A percentile compares a stretch with the other conserved stretches of the same genome.
phyloP scores from a whole-genome alignment of 2,888 invertebrate genomes.

The Cheilosia soror region DNA sequence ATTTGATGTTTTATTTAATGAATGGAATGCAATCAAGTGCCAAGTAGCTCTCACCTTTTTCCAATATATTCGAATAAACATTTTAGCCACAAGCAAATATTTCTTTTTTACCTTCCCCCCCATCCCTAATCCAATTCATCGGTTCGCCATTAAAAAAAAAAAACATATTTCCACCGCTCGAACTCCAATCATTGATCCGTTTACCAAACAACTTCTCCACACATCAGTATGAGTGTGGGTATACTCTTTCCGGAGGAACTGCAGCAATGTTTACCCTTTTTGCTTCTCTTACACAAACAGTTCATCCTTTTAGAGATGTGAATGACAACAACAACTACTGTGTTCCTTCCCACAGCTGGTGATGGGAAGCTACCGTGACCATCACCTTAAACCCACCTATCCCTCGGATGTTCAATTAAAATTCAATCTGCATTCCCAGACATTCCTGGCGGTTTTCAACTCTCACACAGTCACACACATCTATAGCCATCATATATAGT shows the following conservation, averaged over 20 bases:
- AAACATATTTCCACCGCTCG: slow-evolving; percentile 7
- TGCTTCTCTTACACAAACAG: slow-evolving; percentile 21
- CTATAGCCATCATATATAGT: slow-evolving; percentile 18
- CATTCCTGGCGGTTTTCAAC: slow-evolving; percentile 57
- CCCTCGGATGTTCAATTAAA: slow-evolving; percentile 72
- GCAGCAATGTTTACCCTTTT: slow-evolving; percentile 2
- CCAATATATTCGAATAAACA: neutral
- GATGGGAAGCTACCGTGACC: neutral
- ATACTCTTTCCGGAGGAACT: neutral
- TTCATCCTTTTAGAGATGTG: neutral
- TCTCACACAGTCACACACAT: slow-evolving; percentile 30
- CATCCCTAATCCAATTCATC: no score
- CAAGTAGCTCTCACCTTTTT: slow-evolving; percentile 6
- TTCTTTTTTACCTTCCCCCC: no score
- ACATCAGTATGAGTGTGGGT: neutral
- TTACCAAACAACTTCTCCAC: slow-evolving; percentile 23
- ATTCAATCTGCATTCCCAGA: slow-evolving; percentile 70
- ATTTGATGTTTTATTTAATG: slow-evolving; percentile 15
- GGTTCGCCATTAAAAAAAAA: neutral
- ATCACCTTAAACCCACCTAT: slow-evolving; percentile 26
- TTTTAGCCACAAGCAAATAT: slow-evolving; percentile 17
- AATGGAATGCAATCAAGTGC: slow-evolving; percentile 15
- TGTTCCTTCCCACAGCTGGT: no score
- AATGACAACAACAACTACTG: no score
- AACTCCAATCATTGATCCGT: neutral